Base-by-base conservation (phyloP, 2,797 vertebrate genomes). In the Sebastes cheni region DNA sequence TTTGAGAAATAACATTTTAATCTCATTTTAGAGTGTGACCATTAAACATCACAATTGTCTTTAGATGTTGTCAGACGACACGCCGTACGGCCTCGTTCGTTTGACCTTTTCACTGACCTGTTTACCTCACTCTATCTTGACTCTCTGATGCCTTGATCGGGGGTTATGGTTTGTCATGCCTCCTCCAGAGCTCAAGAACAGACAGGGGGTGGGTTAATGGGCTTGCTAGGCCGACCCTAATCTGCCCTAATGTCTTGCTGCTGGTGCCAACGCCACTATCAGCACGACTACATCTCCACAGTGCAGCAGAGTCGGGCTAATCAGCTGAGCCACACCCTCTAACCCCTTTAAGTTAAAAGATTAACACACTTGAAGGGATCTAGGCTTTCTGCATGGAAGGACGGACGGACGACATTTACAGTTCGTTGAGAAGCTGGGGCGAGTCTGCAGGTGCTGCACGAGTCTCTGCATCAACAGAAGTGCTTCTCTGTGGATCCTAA, bases 211-310 rank as follows among this genome's bases (percentile, higher is more conserved):
- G 14, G 39, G 39, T 67, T 85, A 83, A 81, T 52, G 34, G 55
- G 64, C 59, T 80, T 56, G 55, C 50, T 77, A 34, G 79, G 60
- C 58, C 27, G 42, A 87, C 81, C 85, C 85, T 94, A 92, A 96
- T 95, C 91, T 79, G 50, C 68, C 67, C 74, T 88, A 93, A 94
- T 92, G 85, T 80, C 72, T 78, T 75, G 66, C 87, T 81, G 82
- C 81, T 75, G 82, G 80, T 86, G 82, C 85, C 80, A 84, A 67
- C 54, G 2, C 72, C 58, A 34, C 75, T 81, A 80, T 87, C 83
- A 87, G 65, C 60, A 42, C 2, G 36, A 71, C 78, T 50, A 52
- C 80, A 52, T 82, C 89, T 83, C 66, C 70, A 56, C 79, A 76
- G 25, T 77, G 78, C 59, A 32, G 72, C 46, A 75, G 46, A 81